These are phyloP conservation scores for Drosophila nr. perissopoda DNA, from an alignment of 2,888 invertebrate species.

Conservation along the genomic window DNA sequence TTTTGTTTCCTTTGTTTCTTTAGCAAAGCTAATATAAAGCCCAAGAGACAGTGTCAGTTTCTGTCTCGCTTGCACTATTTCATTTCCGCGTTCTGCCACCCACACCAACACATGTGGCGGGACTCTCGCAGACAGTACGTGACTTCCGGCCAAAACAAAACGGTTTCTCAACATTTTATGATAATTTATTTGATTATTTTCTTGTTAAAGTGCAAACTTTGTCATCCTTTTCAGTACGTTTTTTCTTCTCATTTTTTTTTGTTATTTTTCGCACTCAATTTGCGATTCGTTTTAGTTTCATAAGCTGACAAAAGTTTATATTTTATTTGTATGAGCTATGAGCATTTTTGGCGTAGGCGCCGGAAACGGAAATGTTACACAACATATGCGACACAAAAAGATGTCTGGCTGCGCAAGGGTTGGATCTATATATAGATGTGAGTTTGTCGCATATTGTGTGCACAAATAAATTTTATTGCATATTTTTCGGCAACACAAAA, in stretches of 20 bases:
- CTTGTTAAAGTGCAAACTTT: constrained; percentile 82
- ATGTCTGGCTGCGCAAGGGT: constrained; percentile 17
- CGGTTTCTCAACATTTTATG: constrained; percentile 77
- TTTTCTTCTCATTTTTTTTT: constrained; percentile 35
- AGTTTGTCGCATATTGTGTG: constrained; percentile 38
- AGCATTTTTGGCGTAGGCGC: constrained; percentile 37
- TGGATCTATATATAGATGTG: constrained; percentile 7
- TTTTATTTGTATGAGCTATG: constrained; percentile 34
- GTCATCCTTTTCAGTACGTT: constrained; percentile 53
- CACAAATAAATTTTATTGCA: constrained; percentile 78
- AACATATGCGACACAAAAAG: constrained; percentile 70
- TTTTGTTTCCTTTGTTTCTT: constrained; percentile 54
- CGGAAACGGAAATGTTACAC: constrained; percentile 81
- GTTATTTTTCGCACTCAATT: constrained; percentile 48
- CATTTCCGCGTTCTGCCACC: constrained; percentile 19
- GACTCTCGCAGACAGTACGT: constrained; percentile 72
- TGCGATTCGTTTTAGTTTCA: constrained; percentile 33
- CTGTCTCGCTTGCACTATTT: constrained; percentile 13
- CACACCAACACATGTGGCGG: constrained; percentile 38
- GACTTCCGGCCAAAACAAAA: constrained; percentile 80
- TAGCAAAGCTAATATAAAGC: constrained; percentile 72
- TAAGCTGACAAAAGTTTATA: constrained; percentile 31
- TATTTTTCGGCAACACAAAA: constrained; percentile 75
- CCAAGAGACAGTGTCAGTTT: constrained; percentile 30
- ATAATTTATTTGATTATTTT: constrained; percentile 81